Evolutionary conservation across 2,113 vertebrate species (phyloP), one percentile per base, ranked within the genome.

Genomic region (Catharus bicknelli): DNA sequence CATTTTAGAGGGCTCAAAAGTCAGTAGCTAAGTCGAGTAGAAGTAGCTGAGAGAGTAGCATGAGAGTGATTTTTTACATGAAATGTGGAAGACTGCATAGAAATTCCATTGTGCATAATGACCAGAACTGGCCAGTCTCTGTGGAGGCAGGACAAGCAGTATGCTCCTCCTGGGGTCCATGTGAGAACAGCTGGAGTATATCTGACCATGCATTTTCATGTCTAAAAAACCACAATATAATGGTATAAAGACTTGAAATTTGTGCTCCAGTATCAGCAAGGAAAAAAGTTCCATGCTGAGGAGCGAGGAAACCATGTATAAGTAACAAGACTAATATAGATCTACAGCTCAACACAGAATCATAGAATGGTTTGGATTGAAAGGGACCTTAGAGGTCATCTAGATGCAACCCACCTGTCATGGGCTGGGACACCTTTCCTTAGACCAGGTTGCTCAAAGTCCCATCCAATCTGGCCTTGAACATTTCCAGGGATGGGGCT

Each of bases 331-430:
- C 8, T 53, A 64, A 73, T 40, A 11, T 0, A 59, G 36, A 51
- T 30, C 19, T 51, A 61, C 3, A 62, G 32, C 26, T 48, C 30
- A 80, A 23, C 20, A 40, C 16, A 61, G 20, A 59, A 43, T n/a
- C n/a, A 34, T 14, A 8, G 20, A 53, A 61, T 26, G 6, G 27
- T 25, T 43, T 30, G n/a, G 7, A 16, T 47, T 75, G n/a, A 59
- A 68, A 54, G 5, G 11, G 16, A 26, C 40, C 5, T 30, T 21
- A 54, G 27, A 75, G 13, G 3, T 22, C 9, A 21, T 9, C 2
- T 5, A 10, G 13, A 34, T 61, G 7, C 38, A 61, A 11, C 0
- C 2, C 4, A 4, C 9, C 2, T n/a, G 19, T 11, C 29, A 15
- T 22, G 20, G 47, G 1, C 20, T 54, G 7, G 29, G 16, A 40